Conservation (phyloP, 2,113 vertebrate genomes). For the Eurystomus gularis region DNA sequence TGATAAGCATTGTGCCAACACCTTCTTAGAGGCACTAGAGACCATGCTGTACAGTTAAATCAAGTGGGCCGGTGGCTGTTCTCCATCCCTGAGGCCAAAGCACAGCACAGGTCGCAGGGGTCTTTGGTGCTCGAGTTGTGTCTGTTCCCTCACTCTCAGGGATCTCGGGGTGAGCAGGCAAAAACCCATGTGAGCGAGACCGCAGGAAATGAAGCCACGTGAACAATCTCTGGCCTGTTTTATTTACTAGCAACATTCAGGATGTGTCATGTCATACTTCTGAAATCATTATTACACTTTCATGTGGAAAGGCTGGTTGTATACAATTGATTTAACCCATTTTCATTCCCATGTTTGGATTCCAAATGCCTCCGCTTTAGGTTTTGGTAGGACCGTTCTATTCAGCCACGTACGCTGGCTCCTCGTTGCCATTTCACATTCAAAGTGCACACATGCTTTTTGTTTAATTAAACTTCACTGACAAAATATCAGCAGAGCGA, state of each 20-base stretch:
- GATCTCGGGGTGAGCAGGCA: background rate
- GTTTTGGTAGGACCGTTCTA: background rate
- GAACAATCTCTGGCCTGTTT: background rate
- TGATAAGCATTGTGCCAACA: background rate
- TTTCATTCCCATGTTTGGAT: fast-evolving
- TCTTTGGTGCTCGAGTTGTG: fast-evolving
- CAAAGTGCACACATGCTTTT: background rate
- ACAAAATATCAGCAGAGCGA: background rate
- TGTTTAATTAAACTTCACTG: slow-evolving; percentile 41
- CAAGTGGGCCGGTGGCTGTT: background rate
- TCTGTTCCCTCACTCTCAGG: fast-evolving
- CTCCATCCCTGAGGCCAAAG: background rate
- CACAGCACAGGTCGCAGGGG: background rate
- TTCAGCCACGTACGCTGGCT: background rate
- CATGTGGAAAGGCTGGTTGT: background rate
- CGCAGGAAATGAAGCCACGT: background rate
- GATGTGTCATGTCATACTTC: background rate
- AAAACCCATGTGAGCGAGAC: background rate
- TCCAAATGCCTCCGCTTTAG: background rate
- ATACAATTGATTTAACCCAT: background rate
- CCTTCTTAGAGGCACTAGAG: background rate
- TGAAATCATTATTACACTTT: background rate
- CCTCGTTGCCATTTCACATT: background rate
- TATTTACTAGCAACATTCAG: background rate
- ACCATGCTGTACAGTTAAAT: background rate